Percentiles rank a stretch among this genome's conserved stretches.
Conservation (phyloP, 2,888 invertebrate species). For the Acleris cristana region DNA sequence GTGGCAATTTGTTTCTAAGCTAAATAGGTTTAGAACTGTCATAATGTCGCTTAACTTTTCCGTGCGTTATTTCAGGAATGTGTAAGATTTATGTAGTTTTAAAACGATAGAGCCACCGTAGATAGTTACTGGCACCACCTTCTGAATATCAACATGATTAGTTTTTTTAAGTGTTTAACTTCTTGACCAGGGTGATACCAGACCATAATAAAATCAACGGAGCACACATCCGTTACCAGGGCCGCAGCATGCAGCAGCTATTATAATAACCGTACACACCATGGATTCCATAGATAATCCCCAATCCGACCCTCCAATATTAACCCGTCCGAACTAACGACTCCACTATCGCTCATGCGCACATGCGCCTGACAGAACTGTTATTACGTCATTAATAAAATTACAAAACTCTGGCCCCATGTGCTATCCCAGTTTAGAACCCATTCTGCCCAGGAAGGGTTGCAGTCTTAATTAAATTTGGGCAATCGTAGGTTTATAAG, state of each 20-base stretch:
- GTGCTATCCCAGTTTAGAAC: slow-evolving; percentile 72
- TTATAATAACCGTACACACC: slow-evolving; percentile 55
- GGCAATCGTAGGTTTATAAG: slow-evolving; percentile 73
- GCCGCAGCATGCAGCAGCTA: slow-evolving; percentile 23
- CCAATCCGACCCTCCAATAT: slow-evolving; percentile 73
- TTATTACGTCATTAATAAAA: slow-evolving; percentile 85
- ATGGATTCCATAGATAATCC: slow-evolving; percentile 72
- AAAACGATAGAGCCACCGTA: neutral
- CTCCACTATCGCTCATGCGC: slow-evolving; percentile 81
- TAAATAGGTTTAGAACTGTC: slow-evolving; percentile 16
- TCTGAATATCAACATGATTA: too few relatives aligned
- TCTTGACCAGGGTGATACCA: neutral
- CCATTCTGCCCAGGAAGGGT: slow-evolving; percentile 58
- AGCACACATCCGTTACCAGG: slow-evolving; percentile 21
- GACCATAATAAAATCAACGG: slow-evolving; percentile 17
- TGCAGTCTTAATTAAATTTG: slow-evolving; percentile 76
- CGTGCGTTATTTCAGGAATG: slow-evolving; percentile 2
- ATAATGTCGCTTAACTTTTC: neutral
- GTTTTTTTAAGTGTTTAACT: neutral
- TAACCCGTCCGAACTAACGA: slow-evolving; percentile 81
- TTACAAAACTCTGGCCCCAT: slow-evolving; percentile 81
- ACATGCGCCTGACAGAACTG: slow-evolving; percentile 82
- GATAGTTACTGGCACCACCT: too few relatives aligned
- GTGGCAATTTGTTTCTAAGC: slow-evolving; percentile 46
- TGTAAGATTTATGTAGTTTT: too few relatives aligned